Base-by-base conservation (phyloP, 2,113 vertebrate species). In the Acrocephalus arundinaceus region DNA sequence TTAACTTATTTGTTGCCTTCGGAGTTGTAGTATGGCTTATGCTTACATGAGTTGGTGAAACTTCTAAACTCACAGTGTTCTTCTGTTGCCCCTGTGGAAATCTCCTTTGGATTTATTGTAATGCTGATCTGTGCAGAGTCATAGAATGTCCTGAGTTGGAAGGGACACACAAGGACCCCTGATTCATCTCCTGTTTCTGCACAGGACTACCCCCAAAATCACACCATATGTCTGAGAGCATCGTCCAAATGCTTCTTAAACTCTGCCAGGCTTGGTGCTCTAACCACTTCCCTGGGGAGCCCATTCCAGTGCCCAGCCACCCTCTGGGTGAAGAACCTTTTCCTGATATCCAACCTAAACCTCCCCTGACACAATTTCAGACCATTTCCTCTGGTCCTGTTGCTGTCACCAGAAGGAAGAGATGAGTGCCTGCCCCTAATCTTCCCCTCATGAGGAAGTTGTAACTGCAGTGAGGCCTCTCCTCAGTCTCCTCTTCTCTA, bases 351-450 rank as follows among this genome's bases (percentile, higher is more conserved):
- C 45, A 45, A 2, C 18, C 27, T 66, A 52, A 46, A 37, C 13
- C 23, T n/a, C 33, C 10, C 6, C 15, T 51, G 22, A 28, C 23
- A 23, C 12, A 45, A 1, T 2, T 89, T 39, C 27, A 74, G 33
- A 4, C 13, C 23, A 8, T 75, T 61, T 1, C 7, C 20, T 61
- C 3, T 0, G 10, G 23, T 52, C 4, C 11, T 57, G 51, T 43
- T 14, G 3, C 57, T 31, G 35, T 48, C 41, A 31, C 49, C 17
- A 17, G 1, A 63, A 24, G 13, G 33, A 15, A 37, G 12, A 21
- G 9, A 22, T 35, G 17, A 18, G 17, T 57, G 58, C 11, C 21
- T 72, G 49, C 9, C 49, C 11, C 25, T 72, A 0, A 6, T 31
- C 35, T 41, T 79, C 16, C 48, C 6, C 20, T 63, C 10, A 2